These are phyloP conservation scores for Aplochiton taeniatus DNA, from an alignment of 2,797 vertebrate genomes.

Conservation along the genomic window DNA sequence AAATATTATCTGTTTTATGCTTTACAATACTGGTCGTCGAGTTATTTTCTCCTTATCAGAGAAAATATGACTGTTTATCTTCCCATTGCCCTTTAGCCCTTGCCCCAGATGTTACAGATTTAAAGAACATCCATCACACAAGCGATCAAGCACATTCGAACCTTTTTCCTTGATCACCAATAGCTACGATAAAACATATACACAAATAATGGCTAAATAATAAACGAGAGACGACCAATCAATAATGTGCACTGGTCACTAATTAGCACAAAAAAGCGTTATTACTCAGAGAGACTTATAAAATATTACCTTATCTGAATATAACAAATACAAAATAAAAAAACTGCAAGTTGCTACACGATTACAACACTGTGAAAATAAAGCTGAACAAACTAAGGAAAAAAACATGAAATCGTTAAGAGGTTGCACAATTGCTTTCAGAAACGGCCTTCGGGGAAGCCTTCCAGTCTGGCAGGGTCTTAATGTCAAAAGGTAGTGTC, in stretches of 20 bases:
- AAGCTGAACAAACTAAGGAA: slow-evolving; percentile 19
- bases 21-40: slow-evolving; percentile 41
- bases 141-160: background rate
- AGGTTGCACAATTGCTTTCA: slow-evolving; percentile 40
- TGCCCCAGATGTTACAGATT: slow-evolving; percentile 67
- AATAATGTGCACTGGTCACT: too few species aligned
- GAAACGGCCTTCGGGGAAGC: slow-evolving; percentile 46
- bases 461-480: slow-evolving; percentile 63
- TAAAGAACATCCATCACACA: slow-evolving; percentile 69
- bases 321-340: too few species aligned
- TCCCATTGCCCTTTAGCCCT: slow-evolving; percentile 66
- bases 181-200: too few species aligned
- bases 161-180: too few species aligned
- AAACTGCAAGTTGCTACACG: too few species aligned
- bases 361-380: slow-evolving; percentile 11
- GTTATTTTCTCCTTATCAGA: slow-evolving; percentile 62
- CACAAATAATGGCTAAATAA: too few species aligned
- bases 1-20: slow-evolving; percentile 34
- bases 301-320: too few species aligned
- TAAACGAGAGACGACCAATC: too few species aligned
- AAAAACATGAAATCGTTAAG: slow-evolving; percentile 39
- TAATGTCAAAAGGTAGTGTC: slow-evolving; percentile 52
- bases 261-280: too few species aligned
- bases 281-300: too few species aligned
- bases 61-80: slow-evolving; percentile 65